Base-by-base conservation (phyloP, 2,888 invertebrate species). In the Diploptera punctata region DNA sequence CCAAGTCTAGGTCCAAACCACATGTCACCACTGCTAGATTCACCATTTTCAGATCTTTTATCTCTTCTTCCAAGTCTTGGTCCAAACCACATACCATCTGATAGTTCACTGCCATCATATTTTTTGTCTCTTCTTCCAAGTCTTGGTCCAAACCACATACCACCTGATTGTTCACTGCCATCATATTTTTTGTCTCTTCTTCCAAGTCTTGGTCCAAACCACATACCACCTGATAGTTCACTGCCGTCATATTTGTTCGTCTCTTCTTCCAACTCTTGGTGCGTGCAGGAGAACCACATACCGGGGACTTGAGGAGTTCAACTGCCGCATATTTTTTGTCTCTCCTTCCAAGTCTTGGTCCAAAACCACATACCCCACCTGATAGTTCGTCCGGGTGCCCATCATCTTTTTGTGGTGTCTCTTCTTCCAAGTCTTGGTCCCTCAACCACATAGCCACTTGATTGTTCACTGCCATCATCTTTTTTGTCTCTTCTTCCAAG, bases 11-110 rank as follows among this genome's bases (percentile, higher is more conserved):
- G 24, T 24, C 13, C 54, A 54, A 54, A 54, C 54, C 54, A 54
- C 54, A 24, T 54, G 24, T 21, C 24, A 54, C 26, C 16, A 24
- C 24, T 24, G 3, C 3, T 19, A 24, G 24, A 13, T 24, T 49
- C 49, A 9, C 24, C 13, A 24, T 54, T 24, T 2, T 4, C 24
- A 24, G 24, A 24, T 54, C 21, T 54, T 24, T 54, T 4, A 1
- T 24, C 54, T 54, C 26, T 54, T 3, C 24, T 2, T 9, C 54
- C 54, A 1, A 54, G 24, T 1, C 54, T 21, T 24, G 54, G 54
- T 5, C 54, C 54, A 24, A 54, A 54, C 54, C 54, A 54, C 54
- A 54, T 24, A 24, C 54, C 49, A 49, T 21, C 44, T 44, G 13
- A 9, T 2, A 44, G 44, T 4, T 2, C n/a, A 13, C n/a, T 44